These are phyloP conservation scores for Trachemys scripta DNA, from an alignment of 2,113 vertebrate genomes.

Conservation along the genomic window DNA sequence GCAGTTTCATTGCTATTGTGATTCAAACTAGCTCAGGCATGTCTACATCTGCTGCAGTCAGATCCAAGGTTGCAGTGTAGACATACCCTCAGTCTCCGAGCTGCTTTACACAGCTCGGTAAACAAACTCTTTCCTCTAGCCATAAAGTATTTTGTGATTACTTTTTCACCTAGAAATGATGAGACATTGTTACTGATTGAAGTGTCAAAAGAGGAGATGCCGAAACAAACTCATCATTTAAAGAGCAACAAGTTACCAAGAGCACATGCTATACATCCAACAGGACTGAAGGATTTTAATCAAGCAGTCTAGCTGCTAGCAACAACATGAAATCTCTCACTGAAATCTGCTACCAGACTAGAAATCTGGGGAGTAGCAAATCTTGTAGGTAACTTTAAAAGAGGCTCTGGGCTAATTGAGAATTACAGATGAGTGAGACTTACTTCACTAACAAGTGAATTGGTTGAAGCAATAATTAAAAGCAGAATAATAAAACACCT, in stretches of 20 bases:
- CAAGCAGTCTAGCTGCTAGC: background rate
- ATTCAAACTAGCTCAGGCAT: no score
- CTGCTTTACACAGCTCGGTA: no score
- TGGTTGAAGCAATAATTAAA: background rate
- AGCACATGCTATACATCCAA: background rate
- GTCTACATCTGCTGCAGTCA: no score
- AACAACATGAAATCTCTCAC: background rate
- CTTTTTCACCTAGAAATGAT: background rate
- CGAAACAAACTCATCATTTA: conserved; percentile 6
- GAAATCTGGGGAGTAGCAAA: background rate
- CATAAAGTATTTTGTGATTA: background rate
- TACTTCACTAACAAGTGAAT: background rate
- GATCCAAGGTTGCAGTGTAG: no score
- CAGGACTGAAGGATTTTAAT: background rate
- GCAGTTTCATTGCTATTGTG: no score
- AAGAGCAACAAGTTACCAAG: conserved; percentile 12
- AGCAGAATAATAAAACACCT: background rate
- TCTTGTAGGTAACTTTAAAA: background rate
- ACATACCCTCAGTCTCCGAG: no score
- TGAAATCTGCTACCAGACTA: conserved; percentile 11
- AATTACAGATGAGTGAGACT: background rate
- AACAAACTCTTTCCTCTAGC: background rate
- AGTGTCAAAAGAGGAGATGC: background rate
- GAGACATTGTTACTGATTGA: background rate
- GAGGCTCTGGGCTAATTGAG: background rate